These are phyloP conservation scores for Catharus minimus DNA, from an alignment of 2,113 vertebrate genomes.

Conservation along the genomic window DNA sequence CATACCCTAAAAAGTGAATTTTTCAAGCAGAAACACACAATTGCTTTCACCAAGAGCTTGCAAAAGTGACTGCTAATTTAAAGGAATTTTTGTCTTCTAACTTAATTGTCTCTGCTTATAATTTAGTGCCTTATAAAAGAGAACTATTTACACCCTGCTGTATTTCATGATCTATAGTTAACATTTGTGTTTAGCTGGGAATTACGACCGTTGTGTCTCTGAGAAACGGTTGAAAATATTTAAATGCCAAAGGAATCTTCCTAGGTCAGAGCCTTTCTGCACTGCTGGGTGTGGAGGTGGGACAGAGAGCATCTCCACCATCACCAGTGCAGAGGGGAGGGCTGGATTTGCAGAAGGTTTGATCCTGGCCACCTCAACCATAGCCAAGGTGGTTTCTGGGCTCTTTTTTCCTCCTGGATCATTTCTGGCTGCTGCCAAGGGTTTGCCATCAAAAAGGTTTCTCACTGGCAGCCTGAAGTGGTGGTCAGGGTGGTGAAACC, in stretches of 20 bases:
- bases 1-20: background rate
- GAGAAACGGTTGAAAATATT: background rate
- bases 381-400: background rate
- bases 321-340: background rate
- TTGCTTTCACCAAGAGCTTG: background rate
- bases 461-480: background rate
- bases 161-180: constrained; percentile 48
- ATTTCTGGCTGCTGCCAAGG: background rate
- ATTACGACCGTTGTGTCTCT: background rate
- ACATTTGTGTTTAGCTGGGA: background rate
- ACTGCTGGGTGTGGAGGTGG: background rate
- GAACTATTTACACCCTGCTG: background rate
- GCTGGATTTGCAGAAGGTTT: background rate
- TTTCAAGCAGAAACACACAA: background rate
- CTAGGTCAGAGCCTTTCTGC: background rate
- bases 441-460: background rate
- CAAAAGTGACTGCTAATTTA: background rate
- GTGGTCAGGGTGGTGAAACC: rapidly evolving
- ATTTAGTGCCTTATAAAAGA: constrained; percentile 27
- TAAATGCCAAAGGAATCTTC: background rate
- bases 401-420: background rate
- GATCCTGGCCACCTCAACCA: rapidly evolving
- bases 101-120: constrained; percentile 2
- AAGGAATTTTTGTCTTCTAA: constrained; percentile 15
- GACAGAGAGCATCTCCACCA: background rate